phyloP scores from a whole-genome alignment of 2,888 invertebrate genomes.

The Dioctria linearis region DNA sequence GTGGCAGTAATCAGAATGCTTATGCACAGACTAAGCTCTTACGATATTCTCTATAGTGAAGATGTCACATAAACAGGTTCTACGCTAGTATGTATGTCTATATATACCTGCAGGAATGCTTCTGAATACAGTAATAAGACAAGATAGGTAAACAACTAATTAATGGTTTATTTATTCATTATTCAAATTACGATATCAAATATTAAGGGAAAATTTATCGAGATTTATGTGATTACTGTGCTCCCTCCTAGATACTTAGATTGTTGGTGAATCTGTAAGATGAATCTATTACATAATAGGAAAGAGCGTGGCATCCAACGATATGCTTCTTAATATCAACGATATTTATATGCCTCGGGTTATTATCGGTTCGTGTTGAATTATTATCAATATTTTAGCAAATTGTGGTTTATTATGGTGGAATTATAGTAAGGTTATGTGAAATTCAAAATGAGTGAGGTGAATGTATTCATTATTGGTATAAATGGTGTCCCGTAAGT shows the following conservation, averaged over 20 bases:
- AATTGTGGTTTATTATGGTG: slow-evolving; percentile 17
- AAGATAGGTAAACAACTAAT: neutral
- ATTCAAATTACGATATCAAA: slow-evolving; percentile 26
- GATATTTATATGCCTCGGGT: slow-evolving; percentile 14
- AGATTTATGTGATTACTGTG: slow-evolving; percentile 22
- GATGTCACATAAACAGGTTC: slow-evolving; percentile 6
- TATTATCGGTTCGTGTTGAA: slow-evolving; percentile 12
- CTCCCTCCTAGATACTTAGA: neutral
- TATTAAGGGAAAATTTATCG: neutral
- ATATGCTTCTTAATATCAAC: slow-evolving; percentile 1
- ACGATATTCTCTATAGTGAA: slow-evolving; percentile 15
- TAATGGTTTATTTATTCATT: slow-evolving; percentile 29
- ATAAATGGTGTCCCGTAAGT: too few species aligned
- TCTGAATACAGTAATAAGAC: neutral
- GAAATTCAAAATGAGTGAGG: too few species aligned
- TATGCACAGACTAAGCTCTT: neutral
- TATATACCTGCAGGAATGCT: too few species aligned
- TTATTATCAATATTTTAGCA: slow-evolving; percentile 28
- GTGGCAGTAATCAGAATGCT: slow-evolving; percentile 2
- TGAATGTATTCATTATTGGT: too few species aligned
- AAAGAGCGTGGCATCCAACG: neutral
- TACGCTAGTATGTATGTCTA: neutral
- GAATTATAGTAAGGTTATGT: too few species aligned
- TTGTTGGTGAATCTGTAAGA: neutral
- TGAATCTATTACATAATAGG: slow-evolving; percentile 2